Base-by-base conservation (phyloP, 2,113 vertebrate species). In the Psittacula cyanocephala region DNA sequence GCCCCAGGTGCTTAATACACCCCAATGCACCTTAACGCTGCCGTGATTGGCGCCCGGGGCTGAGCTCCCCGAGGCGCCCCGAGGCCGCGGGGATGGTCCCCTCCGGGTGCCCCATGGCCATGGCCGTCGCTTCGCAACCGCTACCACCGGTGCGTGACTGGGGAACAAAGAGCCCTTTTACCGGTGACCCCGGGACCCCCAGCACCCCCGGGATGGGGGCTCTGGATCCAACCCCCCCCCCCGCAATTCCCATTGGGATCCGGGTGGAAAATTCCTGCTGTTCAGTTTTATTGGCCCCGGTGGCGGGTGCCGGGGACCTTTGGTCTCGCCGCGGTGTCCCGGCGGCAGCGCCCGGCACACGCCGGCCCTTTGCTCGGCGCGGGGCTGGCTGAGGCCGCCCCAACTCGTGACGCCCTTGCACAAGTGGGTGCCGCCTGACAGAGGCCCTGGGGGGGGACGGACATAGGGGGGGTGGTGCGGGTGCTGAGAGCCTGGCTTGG, bases 91-190 rank as follows among this genome's bases (percentile, higher is more conserved):
- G 52, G 57, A 52, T 1, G 72, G 91, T 33, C 81, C 93, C 95
- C 69, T 41, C 14, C 13, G 6, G 50, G 91, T 8, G 91, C 88
- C 93, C 64, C 77, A 33, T 18, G 74, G 6, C 62, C 5, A 3
- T 8, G 46, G 60, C 77, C 0, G 91, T 92, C 91, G 22, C 93
- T 65, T 90, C 75, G 91, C 95, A 94, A 90, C 93, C 29, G 10
- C 64, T 3, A 4, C 46, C 67, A 37, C 37, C 37, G 0, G 91
- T 67, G 91, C 89, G 80, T 96, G 95, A 95, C 95, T 6, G 0
- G 57, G 0, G 5, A 95, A 96, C 95, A 96, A 96, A 92, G 95
- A 88, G 63, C 80, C 92, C 89, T 95, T 95, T 95, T 62, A 92
- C 6, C 3, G 0, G 57, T 0, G 9, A 81, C 82, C 70, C 82